Conservation (phyloP, 2,797 vertebrate genomes). For the Phoebastria nigripes region DNA sequence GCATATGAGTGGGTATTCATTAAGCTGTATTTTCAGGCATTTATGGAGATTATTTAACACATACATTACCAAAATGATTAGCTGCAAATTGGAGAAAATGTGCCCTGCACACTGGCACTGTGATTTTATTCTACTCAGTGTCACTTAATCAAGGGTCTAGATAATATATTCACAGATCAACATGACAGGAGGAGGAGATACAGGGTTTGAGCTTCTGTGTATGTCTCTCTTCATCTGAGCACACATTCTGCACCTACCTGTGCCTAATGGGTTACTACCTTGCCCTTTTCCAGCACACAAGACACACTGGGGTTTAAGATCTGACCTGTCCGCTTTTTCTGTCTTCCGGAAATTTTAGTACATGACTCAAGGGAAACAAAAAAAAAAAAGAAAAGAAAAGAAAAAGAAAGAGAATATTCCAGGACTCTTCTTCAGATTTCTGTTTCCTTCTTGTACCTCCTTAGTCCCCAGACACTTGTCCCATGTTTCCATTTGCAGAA, state of each 20-base stretch:
- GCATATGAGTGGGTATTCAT: not conserved
- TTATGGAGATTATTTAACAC: slow-evolving; percentile 38
- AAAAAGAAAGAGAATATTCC: not conserved
- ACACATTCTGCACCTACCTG: not conserved
- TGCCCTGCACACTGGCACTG: not conserved
- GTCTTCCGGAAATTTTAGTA: not conserved
- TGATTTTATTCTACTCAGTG: not conserved
- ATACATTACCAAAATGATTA: not conserved
- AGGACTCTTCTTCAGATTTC: not conserved
- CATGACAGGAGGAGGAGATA: not conserved
- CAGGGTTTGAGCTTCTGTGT: accelerated
- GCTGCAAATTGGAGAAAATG: not conserved
- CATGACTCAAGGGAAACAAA: not conserved
- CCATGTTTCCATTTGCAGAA: not conserved
- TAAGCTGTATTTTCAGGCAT: slow-evolving; percentile 9
- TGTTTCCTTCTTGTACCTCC: not conserved
- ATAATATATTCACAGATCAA: not conserved
- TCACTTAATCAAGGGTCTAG: not conserved
- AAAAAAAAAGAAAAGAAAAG: too few species aligned
- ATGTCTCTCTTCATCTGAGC: not conserved
- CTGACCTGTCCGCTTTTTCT: not conserved
- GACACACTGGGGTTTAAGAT: not conserved
- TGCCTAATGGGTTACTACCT: not conserved
- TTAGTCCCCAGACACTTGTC: not conserved
- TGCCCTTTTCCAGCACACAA: not conserved